Conservation (phyloP, 2,888 invertebrate genomes). For the Pollenia griseotomentosa region DNA sequence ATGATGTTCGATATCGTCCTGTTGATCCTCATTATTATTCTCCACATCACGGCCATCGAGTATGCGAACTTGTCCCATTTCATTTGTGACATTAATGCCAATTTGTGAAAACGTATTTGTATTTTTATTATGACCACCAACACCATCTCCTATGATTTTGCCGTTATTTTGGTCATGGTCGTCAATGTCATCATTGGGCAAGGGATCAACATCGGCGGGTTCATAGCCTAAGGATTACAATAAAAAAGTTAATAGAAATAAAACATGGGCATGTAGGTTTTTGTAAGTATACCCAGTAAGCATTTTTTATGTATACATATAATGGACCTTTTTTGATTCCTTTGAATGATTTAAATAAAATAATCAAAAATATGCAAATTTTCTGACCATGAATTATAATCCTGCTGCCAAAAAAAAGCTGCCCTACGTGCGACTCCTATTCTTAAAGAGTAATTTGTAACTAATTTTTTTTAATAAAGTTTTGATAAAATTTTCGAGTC, state of each 20-base stretch:
- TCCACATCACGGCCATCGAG: constrained; percentile 81
- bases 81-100: constrained; percentile 83
- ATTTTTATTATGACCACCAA: constrained; percentile 60
- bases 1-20: constrained; percentile 80
- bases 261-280: neutral
- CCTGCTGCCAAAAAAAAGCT: no score
- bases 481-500: no score
- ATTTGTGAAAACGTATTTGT: constrained; percentile 79
- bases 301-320: no score
- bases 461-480: no score
- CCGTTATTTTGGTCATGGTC: constrained; percentile 76
- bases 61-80: constrained; percentile 82
- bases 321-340: no score
- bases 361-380: no score
- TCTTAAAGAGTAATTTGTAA: no score
- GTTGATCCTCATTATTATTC: constrained; percentile 82
- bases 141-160: constrained; percentile 64
- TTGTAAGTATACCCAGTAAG: no score
- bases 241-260: neutral
- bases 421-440: no score
- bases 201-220: constrained; percentile 80
- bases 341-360: no score
- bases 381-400: no score
- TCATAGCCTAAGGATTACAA: constrained; percentile 58
- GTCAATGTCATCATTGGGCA: constrained; percentile 81